These are phyloP conservation scores for Drosophila tripunctata DNA, from an alignment of 2,888 invertebrate species.

Conservation along the genomic window DNA sequence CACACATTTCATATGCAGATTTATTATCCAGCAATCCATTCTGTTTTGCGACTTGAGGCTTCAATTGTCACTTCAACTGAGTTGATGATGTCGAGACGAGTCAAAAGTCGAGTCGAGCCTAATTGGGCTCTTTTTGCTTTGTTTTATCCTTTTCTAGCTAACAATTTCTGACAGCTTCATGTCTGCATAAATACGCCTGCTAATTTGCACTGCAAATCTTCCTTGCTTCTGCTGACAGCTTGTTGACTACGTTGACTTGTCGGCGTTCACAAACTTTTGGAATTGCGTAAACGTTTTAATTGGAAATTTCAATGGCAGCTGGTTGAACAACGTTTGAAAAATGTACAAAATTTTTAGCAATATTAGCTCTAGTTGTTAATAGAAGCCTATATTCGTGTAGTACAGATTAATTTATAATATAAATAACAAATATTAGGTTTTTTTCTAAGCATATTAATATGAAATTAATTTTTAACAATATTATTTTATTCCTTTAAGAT, in stretches of 20 bases:
- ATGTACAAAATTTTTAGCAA: no score
- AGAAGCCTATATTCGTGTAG: no score
- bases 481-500: no score
- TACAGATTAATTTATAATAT: no score
- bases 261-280: background rate
- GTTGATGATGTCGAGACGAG: no score
- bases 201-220: slow-evolving; percentile 10
- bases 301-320: background rate
- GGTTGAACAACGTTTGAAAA: no score
- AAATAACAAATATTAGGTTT: no score
- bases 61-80: slow-evolving; percentile 51
- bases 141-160: slow-evolving; percentile 14
- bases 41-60: slow-evolving; percentile 28
- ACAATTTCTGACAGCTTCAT: slow-evolving; percentile 25
- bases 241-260: slow-evolving; percentile 4
- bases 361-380: no score
- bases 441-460: no score
- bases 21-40: background rate
- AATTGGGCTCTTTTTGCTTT: slow-evolving; percentile 59
- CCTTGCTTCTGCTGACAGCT: slow-evolving; percentile 6
- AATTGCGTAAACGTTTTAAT: slow-evolving; percentile 18
- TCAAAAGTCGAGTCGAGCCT: slow-evolving; percentile 45
- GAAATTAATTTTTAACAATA: no score
- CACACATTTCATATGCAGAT: slow-evolving; percentile 32
- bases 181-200: slow-evolving; percentile 32